Percentiles rank a stretch among this genome's conserved stretches.
phyloP scores from a whole-genome alignment of 2,888 invertebrate genomes.

The Leuctra nigra region DNA sequence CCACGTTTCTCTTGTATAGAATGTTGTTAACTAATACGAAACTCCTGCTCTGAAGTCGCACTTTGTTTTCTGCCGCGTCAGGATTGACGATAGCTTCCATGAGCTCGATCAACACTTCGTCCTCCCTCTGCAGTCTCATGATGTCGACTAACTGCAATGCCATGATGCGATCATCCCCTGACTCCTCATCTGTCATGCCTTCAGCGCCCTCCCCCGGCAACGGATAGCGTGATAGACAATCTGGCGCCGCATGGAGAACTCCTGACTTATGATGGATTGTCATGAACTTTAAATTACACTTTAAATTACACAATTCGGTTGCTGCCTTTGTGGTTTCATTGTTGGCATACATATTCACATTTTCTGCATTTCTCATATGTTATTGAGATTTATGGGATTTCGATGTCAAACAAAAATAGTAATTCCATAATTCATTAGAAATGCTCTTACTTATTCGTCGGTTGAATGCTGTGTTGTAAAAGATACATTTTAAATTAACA shows the following conservation, averaged over 20 bases:
- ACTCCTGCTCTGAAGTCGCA: constrained; percentile 1
- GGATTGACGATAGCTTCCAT: not conserved
- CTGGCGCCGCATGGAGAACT: not conserved
- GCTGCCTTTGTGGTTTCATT: not conserved
- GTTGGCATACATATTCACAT: too few relatives aligned
- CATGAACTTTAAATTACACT: not conserved
- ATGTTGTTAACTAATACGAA: not conserved
- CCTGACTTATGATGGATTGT: not conserved
- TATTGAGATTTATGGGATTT: too few relatives aligned
- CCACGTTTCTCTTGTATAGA: constrained; percentile 2
- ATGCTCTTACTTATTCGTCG: too few relatives aligned
- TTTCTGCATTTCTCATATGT: too few relatives aligned
- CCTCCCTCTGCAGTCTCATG: not conserved
- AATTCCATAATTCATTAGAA: too few relatives aligned
- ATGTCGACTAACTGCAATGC: too few relatives aligned
- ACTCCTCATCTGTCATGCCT: too few relatives aligned
- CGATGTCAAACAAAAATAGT: not conserved
- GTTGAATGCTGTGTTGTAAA: too few relatives aligned
- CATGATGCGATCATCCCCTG: too few relatives aligned
- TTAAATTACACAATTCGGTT: not conserved
- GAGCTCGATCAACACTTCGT: not conserved
- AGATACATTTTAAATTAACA: too few relatives aligned
- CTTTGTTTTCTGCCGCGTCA: not conserved
- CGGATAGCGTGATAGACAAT: not conserved
- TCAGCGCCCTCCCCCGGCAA: not conserved